Percentiles rank a stretch among this genome's conserved stretches.
phyloP scores from a whole-genome alignment of 2,888 invertebrate genomes.

The Stegophylla sp. region DNA sequence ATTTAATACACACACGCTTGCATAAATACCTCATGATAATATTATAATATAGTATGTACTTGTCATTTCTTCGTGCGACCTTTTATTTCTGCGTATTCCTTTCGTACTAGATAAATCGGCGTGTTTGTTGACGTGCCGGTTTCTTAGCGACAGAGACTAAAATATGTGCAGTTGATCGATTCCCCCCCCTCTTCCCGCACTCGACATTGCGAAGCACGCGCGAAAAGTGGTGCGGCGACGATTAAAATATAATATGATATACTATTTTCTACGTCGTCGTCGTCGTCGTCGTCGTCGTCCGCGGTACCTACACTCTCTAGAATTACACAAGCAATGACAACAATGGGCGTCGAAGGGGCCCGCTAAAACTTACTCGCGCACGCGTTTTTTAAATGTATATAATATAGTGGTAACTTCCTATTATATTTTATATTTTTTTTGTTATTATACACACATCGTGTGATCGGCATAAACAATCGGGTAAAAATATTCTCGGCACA shows the following conservation, averaged over 20 bases:
- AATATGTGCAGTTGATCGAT: constrained; percentile 14
- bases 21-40: no score
- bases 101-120: background rate
- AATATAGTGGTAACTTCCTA: constrained; percentile 18
- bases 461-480: constrained; percentile 29
- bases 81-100: background rate
- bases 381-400: background rate
- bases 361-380: no score
- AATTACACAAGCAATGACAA: background rate
- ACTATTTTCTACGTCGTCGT: background rate
- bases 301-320: background rate
- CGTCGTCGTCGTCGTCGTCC: no score
- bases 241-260: constrained; percentile 10
- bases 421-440: background rate
- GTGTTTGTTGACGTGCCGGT: constrained; percentile 40
- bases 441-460: background rate
- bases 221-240: background rate
- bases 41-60: no score
- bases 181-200: background rate
- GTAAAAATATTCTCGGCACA: constrained; percentile 17
- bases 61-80: background rate
- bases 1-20: background rate
- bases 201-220: background rate
- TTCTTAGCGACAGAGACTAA: constrained; percentile 32
- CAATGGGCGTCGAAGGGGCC: background rate